Evolutionary conservation across 1,140 invertebrate genomes (phyloP), one percentile per base, ranked within the genome.

Genomic region (Rhopalosiphum maidis): DNA sequence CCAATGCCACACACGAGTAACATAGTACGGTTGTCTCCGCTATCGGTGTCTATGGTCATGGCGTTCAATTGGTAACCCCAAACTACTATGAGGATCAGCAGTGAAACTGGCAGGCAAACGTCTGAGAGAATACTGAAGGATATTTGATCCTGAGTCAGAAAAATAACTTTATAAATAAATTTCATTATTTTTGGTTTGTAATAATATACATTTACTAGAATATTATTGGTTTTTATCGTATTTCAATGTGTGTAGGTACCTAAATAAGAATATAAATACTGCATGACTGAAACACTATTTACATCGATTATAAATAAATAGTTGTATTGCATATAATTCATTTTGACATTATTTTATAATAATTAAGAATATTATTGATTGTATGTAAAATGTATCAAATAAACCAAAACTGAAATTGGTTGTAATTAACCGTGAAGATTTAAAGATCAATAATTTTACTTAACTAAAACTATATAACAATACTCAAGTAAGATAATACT

Each of bases 1-100:
- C 89, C 89, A 37, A 90, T n/a, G 37, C 89, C 89, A 8, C 55
- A 90, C 15, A 90, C 54, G 25, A 90, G 89, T 18, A 90, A 90
- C 89, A 68, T 68, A 1, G 41, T 41, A 15, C 8, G 89, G 30
- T 90, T 43, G 2, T 68, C 89, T 43, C 55, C 54, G 8, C 18
- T n/a, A 11, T 90, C 55, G 5, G 37, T 21, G 15, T 90, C 89
- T 37, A n/a, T 30, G 25, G 55, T 90, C 89, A 68, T 68, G 23
- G 89, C 55, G 25, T 90, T 60, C 37, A 90, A n/a, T 11, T 68
- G 89, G 54, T 68, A 90, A n/a, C 89, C 55, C 54, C 89, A 90
- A 1, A 90, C 8, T 2, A 90, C 25, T 30, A 90, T 18, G 8
- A 90, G 23, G 18, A 90, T 30, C 41, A 90, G 37, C 25, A 90